Percentiles rank a stretch among this genome's conserved stretches.
These are phyloP conservation scores for rat (Rattus norvegicus) DNA, from an alignment of 2,113 vertebrate genomes.

Conservation along the genomic window DNA sequence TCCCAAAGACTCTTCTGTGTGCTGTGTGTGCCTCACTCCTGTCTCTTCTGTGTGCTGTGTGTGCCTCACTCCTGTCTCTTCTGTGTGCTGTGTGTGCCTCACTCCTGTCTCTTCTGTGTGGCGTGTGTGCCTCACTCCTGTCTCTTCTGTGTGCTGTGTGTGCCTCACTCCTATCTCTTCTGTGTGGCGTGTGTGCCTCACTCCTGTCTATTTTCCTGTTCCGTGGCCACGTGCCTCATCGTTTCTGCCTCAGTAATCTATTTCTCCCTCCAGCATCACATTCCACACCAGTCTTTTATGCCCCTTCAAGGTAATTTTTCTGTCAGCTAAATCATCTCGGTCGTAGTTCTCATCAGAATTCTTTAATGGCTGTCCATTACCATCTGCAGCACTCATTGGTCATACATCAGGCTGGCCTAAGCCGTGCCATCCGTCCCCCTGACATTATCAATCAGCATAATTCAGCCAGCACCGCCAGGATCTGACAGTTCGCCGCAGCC, in stretches of 20 bases:
- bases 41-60: not conserved
- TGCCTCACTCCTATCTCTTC: not conserved
- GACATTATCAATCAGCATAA: not conserved
- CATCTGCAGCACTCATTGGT: not conserved
- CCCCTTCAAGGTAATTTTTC: conserved; percentile 58
- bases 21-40: not conserved
- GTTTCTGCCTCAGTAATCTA: not conserved
- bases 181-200: not conserved
- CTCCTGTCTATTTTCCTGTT: not conserved
- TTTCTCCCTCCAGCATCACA: conserved; percentile 40
- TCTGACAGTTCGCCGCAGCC: not conserved
- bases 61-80: too few species aligned
- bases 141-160: not conserved
- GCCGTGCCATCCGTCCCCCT: not conserved
- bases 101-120: too few species aligned
- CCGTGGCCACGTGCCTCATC: not conserved
- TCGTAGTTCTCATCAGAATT: conserved; percentile 59
- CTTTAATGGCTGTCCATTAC: conserved; percentile 31
- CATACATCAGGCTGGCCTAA: not conserved
- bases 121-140: too few species aligned
- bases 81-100: too few species aligned
- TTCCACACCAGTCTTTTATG: not conserved
- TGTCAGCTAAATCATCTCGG: conserved; percentile 36
- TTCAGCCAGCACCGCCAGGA: not conserved
- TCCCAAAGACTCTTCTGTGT: not conserved